Evolutionary conservation across 2,797 vertebrate genomes (phyloP).

Genomic region (Chromobotia macracanthus): DNA sequence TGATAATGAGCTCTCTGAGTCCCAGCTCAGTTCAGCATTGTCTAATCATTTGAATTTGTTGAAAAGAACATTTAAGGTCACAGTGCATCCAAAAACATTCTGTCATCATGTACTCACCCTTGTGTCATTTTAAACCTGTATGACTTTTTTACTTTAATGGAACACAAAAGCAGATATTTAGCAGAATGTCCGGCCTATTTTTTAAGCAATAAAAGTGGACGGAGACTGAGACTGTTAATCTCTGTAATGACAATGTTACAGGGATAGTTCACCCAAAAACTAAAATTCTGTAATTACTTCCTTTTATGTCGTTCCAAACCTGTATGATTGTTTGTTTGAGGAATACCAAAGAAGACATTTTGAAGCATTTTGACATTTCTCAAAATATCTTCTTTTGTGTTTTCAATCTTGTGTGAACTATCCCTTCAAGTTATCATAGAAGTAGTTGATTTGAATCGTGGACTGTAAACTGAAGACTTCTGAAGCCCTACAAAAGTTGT

Average conservation of each 20-base stretch:
- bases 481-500: too few species aligned
- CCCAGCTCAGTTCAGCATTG: slow-evolving; percentile 7
- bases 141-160: not conserved
- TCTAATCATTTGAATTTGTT: not conserved
- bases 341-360: too few species aligned
- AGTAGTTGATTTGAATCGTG: not conserved
- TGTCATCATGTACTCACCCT: not conserved
- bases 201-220: not conserved
- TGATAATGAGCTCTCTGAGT: slow-evolving; percentile 25
- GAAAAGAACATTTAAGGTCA: not conserved
- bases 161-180: not conserved
- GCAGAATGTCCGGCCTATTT: not conserved
- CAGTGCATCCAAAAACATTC: not conserved
- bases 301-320: too few species aligned
- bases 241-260: not conserved
- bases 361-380: too few species aligned
- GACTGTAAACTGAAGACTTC: not conserved
- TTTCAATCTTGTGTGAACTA: too few species aligned
- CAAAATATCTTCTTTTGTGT: too few species aligned
- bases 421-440: not conserved
- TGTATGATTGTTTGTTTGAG: too few species aligned
- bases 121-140: not conserved
- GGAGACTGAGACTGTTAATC: not conserved
- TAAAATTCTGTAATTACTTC: too few species aligned
- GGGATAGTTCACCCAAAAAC: too few species aligned